Evolutionary conservation across 1,140 invertebrate genomes (phyloP), one percentile per base, ranked within the genome.

Genomic region (Elymnias hypermnestra): DNA sequence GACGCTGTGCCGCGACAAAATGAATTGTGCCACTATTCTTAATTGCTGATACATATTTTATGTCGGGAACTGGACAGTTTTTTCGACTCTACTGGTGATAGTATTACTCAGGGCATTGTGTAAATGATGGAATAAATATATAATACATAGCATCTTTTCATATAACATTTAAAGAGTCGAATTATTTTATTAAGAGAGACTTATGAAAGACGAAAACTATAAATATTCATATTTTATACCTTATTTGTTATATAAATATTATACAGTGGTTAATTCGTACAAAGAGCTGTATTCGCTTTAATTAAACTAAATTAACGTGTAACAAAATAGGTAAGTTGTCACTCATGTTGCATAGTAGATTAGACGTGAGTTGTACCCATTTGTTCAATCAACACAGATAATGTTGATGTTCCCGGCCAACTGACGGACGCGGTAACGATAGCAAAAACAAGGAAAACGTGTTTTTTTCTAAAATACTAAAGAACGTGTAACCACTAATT

Each of bases 351-450:
- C 33, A 23, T 33, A 33, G 29, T 33, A 33, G 10, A 33, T 33
- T 3, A 8, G 29, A 33, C 14, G 13, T 15, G 29, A 33, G 47
- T 57, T 71, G 69, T 54, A 53, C 62, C 72, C 62, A 73, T 82
- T 77, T 63, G 66, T 71, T 55, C 72, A 78, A 77, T 78, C 71
- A 76, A 74, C 70, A 47, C 43, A 67, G 63, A 76, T 72, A 67
- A 70, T 69, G 53, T 72, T 76, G 57, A 72, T 71, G 66, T 65
- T 67, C 63, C 72, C 60, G 63, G 42, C 57, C 63, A 63, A 71
- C 67, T 60, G 62, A 67, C 64, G 48, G 12, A 33, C 40, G 47
- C 28, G 23, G 67, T 73, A 73, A 46, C 25, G 72, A 57, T 56
- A 53, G 56, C 51, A 72, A 18, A 52, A 23, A 63, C 22, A 21